A percentile compares a stretch with the other conserved stretches of the same genome.
These are phyloP conservation scores for Luperina nickerlii DNA, from an alignment of 2,888 invertebrate genomes.

Conservation along the genomic window DNA sequence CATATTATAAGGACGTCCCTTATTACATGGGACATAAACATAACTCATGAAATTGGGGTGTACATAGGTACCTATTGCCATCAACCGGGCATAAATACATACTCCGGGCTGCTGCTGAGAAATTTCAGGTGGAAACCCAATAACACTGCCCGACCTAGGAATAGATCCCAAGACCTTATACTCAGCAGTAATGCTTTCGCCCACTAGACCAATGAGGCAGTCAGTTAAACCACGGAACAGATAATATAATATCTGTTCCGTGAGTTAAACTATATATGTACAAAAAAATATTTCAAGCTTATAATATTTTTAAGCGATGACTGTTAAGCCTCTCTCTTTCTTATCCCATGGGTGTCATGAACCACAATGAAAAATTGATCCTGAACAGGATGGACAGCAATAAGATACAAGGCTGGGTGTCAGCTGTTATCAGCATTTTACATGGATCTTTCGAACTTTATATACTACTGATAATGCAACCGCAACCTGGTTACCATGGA, in stretches of 20 bases:
- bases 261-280: no score
- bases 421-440: not conserved
- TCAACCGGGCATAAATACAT: not conserved
- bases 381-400: not conserved
- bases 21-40: no score
- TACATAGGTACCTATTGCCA: not conserved
- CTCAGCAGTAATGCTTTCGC: no score
- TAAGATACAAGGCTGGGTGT: not conserved
- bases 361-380: not conserved
- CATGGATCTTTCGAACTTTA: not conserved
- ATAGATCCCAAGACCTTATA: not conserved
- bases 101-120: not conserved
- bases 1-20: no score
- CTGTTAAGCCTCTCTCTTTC: no score
- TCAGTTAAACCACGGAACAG: no score
- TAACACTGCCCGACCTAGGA: not conserved
- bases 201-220: not conserved
- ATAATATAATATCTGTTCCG: no score
- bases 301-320: not conserved
- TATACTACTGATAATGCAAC: no score
- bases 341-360: not conserved
- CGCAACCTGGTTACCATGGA: no score
- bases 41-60: no score
- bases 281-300: not conserved
- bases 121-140: not conserved